Base-by-base conservation (phyloP, 1,140 invertebrate genomes). In the Glomeris maerens region DNA sequence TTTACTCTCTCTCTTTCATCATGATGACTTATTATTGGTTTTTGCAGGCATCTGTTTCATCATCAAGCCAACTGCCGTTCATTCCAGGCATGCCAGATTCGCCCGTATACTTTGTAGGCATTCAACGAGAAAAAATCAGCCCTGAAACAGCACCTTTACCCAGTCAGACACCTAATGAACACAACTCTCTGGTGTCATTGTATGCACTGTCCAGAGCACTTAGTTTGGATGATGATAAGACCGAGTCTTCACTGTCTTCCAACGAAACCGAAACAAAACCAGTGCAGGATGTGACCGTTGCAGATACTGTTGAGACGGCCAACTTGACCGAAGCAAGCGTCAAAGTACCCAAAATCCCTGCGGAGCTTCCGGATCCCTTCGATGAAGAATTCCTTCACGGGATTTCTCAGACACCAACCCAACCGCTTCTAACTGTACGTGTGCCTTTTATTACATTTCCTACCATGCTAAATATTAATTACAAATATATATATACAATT, bases 121-220 rank as follows among this genome's bases (percentile, higher is more conserved):
- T 50, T 14, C 42, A 50, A 27, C 23, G 26, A 26, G 48, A 50
- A 21, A 46, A 5, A 20, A 26, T 26, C n/a, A n/a, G n/a, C 22
- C 45, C 21, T 14, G 45, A 46, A 5, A 4, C 45, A 23, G 45
- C 5, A 20, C 17, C 48, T 22, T 4, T 4, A 23, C 38, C 36
- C 3, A 47, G 25, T 27, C 42, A 20, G 20, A 7, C 20, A 5
- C 14, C 48, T 17, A 44, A 38, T 20, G 46, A 48, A 21, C 46
- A 13, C 14, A 20, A 42, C 5, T 25, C 7, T 4, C 28, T 48
- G 3, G 14, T n/a, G 17, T 5, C 46, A 3, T 22, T 48, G 4
- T 50, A 50, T 27, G 48, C 48, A 25, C 27, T 50, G 7, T 50
- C 48, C 3, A 4, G 26, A 44, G 48, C 48, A 45, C 28, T 50